These are phyloP conservation scores for Acropternis orthonyx DNA, from an alignment of 2,797 vertebrate species.

Conservation along the genomic window DNA sequence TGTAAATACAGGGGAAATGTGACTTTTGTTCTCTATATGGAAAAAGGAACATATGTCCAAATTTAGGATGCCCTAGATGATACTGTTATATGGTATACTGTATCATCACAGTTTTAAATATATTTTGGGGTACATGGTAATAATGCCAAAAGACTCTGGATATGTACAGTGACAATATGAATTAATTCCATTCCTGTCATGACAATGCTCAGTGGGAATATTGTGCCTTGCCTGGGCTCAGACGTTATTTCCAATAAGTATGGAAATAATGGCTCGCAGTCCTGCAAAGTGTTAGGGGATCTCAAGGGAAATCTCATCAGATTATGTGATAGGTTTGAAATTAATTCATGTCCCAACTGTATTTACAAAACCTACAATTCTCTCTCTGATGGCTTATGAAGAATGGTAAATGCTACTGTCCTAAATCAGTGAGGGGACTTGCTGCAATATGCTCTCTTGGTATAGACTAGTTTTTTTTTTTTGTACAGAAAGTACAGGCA, in stretches of 20 bases:
- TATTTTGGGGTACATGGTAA: slow-evolving; percentile 27
- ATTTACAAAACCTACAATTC: slow-evolving; percentile 51
- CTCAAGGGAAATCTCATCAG: slow-evolving; percentile 75
- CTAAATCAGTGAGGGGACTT: slow-evolving; percentile 11
- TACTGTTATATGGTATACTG: neutral
- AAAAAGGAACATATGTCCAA: neutral
- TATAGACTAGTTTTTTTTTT: neutral
- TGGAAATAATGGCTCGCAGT: slow-evolving; percentile 72
- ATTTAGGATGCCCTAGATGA: neutral
- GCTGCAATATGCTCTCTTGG: neutral
- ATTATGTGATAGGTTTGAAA: slow-evolving; percentile 73
- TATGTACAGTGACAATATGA: neutral
- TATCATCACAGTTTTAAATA: neutral
- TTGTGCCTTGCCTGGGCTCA: slow-evolving; percentile 55
- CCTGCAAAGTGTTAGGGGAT: slow-evolving; percentile 37
- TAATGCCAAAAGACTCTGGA: neutral
- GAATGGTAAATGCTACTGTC: slow-evolving; percentile 10
- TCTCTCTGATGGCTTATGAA: slow-evolving; percentile 37
- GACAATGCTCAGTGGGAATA: slow-evolving; percentile 57
- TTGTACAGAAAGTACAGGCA: neutral
- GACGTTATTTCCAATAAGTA: slow-evolving; percentile 75
- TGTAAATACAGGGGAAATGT: neutral
- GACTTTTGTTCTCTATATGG: rapidly evolving
- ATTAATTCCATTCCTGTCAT: slow-evolving; percentile 60
- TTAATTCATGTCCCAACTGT: slow-evolving; percentile 63